Percentiles rank a stretch among this genome's conserved stretches.
Evolutionary conservation across 2,888 invertebrate genomes (phyloP).

Genomic region (Drosophila yooni): DNA sequence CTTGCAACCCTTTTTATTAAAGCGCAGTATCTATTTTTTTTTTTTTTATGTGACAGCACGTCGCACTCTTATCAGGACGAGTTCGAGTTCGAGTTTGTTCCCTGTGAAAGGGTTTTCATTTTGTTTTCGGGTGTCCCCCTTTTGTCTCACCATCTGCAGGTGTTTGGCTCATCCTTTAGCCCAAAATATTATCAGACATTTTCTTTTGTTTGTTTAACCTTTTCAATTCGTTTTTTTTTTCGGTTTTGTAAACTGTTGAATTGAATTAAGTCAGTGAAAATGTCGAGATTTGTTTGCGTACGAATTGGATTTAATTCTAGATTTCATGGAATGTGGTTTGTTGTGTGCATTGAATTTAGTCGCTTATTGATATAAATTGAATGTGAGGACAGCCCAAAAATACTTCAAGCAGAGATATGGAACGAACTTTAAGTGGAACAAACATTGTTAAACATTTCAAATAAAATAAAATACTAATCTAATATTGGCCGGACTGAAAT

Average conservation of each 20-base stretch:
- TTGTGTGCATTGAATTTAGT: constrained; percentile 42
- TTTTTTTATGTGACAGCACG: constrained; percentile 45
- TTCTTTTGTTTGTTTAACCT: constrained; percentile 51
- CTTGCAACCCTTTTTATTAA: constrained; percentile 30
- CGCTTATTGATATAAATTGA: constrained; percentile 39
- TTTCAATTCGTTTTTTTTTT: constrained; percentile 4
- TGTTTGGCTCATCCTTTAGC: constrained; percentile 51
- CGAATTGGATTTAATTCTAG: constrained; percentile 54
- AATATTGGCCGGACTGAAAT: background rate
- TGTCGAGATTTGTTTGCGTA: constrained; percentile 58
- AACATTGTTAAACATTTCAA: background rate
- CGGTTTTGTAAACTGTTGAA: constrained; percentile 48
- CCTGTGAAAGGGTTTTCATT: constrained; percentile 39
- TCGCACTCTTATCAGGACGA: constrained; percentile 62
- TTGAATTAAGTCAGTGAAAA: constrained; percentile 69
- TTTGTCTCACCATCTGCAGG: constrained; percentile 65
- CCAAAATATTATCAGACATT: constrained; percentile 65
- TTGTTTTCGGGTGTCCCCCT: constrained; percentile 5
- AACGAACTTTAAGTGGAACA: background rate
- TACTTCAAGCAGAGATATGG: background rate
- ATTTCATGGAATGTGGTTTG: constrained; percentile 40
- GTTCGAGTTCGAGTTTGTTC: background rate
- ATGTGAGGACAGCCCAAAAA: constrained; percentile 6
- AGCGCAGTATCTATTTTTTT: constrained; percentile 19
- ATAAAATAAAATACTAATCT: background rate